Evolutionary conservation across 2,797 vertebrate genomes (phyloP).

Genomic region (Apodemus agrarius): DNA sequence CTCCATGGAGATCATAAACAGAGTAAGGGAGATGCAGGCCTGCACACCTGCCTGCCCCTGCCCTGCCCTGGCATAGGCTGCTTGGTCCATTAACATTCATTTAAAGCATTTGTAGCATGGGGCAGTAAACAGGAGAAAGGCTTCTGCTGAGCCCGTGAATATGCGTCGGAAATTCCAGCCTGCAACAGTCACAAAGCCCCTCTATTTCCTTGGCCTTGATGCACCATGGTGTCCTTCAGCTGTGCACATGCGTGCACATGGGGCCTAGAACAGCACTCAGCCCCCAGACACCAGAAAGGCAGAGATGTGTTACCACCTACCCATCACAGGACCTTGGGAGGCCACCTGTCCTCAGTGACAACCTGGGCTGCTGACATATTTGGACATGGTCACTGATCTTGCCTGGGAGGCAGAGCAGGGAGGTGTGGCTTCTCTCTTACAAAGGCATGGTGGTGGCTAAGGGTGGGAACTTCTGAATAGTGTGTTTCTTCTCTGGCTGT

Average conservation of each 20-base stretch:
- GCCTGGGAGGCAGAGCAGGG: rapidly evolving
- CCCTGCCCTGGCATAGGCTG: rapidly evolving
- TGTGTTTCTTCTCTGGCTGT: background rate
- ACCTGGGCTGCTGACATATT: rapidly evolving
- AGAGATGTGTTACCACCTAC: too few relatives aligned
- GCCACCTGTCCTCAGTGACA: rapidly evolving
- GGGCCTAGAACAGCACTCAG: background rate
- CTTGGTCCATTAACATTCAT: rapidly evolving
- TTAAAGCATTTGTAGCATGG: rapidly evolving
- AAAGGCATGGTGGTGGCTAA: background rate
- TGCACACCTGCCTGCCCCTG: rapidly evolving
- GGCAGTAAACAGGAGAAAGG: background rate
- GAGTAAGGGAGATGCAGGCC: background rate
- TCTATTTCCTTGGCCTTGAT: background rate
- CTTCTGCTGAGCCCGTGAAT: background rate
- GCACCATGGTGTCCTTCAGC: background rate
- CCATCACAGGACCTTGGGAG: background rate
- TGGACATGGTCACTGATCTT: rapidly evolving
- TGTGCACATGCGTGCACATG: rapidly evolving
- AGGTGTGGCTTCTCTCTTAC: rapidly evolving
- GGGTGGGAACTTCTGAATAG: rapidly evolving
- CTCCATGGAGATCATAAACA: conserved; percentile 44
- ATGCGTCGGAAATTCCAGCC: background rate
- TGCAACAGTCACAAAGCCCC: background rate
- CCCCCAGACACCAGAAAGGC: rapidly evolving